phyloP scores from a whole-genome alignment of 2,888 invertebrate species.

The Cheilosia variabilis region DNA sequence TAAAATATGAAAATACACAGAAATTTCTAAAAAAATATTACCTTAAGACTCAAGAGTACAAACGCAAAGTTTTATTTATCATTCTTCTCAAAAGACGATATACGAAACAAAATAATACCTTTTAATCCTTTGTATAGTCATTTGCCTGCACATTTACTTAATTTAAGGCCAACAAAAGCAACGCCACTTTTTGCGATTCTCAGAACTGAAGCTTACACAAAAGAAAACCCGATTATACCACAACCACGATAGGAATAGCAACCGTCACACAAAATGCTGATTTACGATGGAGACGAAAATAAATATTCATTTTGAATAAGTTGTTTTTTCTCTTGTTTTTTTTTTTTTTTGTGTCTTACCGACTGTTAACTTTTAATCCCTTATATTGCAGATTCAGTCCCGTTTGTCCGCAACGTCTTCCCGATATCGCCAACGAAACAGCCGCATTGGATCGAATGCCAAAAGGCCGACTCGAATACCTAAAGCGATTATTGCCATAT shows the following conservation, averaged over 20 bases:
- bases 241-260: constrained; percentile 7
- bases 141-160: too few relatives aligned
- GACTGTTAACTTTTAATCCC: constrained; percentile 52
- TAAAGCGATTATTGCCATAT: constrained; percentile 93
- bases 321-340: background rate
- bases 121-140: too few relatives aligned
- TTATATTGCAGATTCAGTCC: constrained; percentile 88
- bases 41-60: too few relatives aligned
- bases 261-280: constrained; percentile 36
- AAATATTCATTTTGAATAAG: constrained; percentile 21
- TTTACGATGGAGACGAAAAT: constrained; percentile 41
- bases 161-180: too few relatives aligned
- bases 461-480: constrained; percentile 93
- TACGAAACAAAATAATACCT: too few relatives aligned
- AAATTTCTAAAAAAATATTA: too few relatives aligned
- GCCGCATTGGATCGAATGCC: constrained; percentile 94
- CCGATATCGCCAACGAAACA: constrained; percentile 93
- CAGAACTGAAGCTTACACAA: background rate
- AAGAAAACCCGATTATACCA: background rate
- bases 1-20: too few relatives aligned
- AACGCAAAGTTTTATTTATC: too few relatives aligned
- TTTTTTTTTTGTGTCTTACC: constrained; percentile 40
- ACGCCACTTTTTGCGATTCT: too few relatives aligned
- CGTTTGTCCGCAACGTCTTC: constrained; percentile 96
- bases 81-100: too few relatives aligned